Percentiles rank a stretch among this genome's conserved stretches.
Conservation (phyloP, 2,113 vertebrate genomes). For the Argyrosomus japonicus region DNA sequence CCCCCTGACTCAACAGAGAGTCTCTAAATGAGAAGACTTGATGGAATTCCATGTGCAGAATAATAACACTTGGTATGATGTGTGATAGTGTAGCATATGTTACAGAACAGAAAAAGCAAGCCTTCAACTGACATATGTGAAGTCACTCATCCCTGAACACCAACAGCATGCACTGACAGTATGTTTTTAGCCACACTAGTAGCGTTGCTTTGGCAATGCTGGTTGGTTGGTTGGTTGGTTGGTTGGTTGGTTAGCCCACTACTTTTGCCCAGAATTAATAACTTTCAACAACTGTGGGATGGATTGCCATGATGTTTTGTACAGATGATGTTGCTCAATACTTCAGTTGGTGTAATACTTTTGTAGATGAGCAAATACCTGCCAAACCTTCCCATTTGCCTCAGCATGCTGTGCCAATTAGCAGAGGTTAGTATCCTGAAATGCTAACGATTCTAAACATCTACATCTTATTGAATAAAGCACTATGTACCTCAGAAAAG, state of each 20-base stretch:
- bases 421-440: too few species aligned
- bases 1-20: conserved; percentile 24
- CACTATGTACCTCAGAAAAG: background rate
- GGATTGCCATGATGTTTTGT: background rate
- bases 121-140: background rate
- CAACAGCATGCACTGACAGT: background rate
- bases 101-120: background rate
- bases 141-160: too few species aligned
- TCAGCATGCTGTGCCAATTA: too few species aligned
- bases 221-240: too few species aligned
- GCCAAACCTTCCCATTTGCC: background rate
- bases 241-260: background rate
- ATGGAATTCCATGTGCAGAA: conserved; percentile 31
- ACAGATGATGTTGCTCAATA: background rate
- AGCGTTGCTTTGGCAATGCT: background rate
- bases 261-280: background rate
- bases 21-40: conserved; percentile 4
- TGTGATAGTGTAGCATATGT: background rate
- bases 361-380: background rate
- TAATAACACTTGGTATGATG: background rate
- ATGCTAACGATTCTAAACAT: too few species aligned
- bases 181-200: background rate
- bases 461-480: background rate
- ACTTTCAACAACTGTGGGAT: background rate
- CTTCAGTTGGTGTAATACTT: background rate